A percentile compares a stretch with the other conserved stretches of the same genome.
Conservation (phyloP, 2,888 invertebrate species). For the Leucozona laternaria region DNA sequence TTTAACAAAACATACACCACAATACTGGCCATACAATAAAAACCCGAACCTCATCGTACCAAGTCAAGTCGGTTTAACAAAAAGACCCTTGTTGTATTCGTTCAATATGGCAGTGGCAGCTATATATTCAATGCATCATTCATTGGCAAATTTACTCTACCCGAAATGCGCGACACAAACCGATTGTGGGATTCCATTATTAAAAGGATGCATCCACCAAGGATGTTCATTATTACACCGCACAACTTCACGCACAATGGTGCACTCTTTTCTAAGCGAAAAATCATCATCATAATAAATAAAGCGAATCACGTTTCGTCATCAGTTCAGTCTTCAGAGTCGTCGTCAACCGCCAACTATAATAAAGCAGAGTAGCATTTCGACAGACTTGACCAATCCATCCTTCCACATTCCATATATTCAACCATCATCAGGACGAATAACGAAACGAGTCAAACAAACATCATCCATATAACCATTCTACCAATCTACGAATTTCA, state of each 20-base stretch:
- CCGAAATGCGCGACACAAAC: slow-evolving; percentile 29
- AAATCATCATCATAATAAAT: slow-evolving; percentile 55
- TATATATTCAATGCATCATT: slow-evolving; percentile 51
- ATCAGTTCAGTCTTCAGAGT: background rate
- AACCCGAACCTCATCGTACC: background rate
- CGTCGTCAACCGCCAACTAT: slow-evolving; percentile 17
- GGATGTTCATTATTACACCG: slow-evolving; percentile 68
- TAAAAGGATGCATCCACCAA: slow-evolving; percentile 63
- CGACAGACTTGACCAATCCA: slow-evolving; percentile 47
- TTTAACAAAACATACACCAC: background rate
- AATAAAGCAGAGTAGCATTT: no score
- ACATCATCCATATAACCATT: slow-evolving; percentile 27
- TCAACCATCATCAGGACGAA: slow-evolving; percentile 5
- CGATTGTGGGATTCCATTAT: slow-evolving; percentile 48
- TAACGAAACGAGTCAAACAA: slow-evolving; percentile 43
- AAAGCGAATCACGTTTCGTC: slow-evolving; percentile 64
- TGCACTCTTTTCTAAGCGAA: slow-evolving; percentile 22
- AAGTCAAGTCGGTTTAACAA: slow-evolving; percentile 31
- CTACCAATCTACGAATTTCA: background rate
- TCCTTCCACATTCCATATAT: no score
- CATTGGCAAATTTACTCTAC: slow-evolving; percentile 48
- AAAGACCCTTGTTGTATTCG: background rate
- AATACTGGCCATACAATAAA: background rate
- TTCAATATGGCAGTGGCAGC: background rate
- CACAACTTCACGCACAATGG: slow-evolving; percentile 67